Base-by-base conservation (phyloP, 2,888 invertebrate genomes). In the Leptinotarsa haldemani region DNA sequence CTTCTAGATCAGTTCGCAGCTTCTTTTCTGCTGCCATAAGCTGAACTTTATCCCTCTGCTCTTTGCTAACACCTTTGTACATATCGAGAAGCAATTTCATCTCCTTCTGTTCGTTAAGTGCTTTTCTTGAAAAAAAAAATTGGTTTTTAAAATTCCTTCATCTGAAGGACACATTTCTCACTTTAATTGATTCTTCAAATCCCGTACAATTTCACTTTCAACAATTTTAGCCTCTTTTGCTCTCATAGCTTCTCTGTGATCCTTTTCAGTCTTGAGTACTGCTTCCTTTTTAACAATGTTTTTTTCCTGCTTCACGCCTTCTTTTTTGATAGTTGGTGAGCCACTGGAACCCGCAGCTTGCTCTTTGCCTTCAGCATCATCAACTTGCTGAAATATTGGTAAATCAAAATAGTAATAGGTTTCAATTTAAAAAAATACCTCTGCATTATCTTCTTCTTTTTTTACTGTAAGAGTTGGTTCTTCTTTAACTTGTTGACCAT, bases 51-150 rank as follows among this genome's bases (percentile, higher is more conserved):
- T 98, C 98, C 5, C 98, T 90, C 86, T 97, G 97, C 84, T 98
- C 98, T 86, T 98, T 98, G 74, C 97, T 94, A 12, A 96, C 96
- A n/a, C 97, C 96, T 89, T 98, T 98, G 89, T 98, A 97, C 96
- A 97, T 97, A 86, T 98, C 98, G 77, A 98, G 89, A 15, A 98
- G 88, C 0, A 98, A 88, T 86, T 98, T 98, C 92, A 98, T 91
- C 87, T 98, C 98, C 83, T 97, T 96, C 87, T 97, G 96, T 85
- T 96, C 97, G 85, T 96, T 97, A 65, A 95, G 90, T 15, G 96
- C 95, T 90, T 97, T 98, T 88, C 95, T 97, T 84, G 63, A 85
- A 83, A 74, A 22, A 69, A 52, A 72, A 64, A 65, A 69, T 25
- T 50, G 53, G 50, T 16, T 68, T 5, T n/a, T 3, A 16, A 16